Conservation (phyloP, 1,140 invertebrate species). For the Rhagoletis pomonella region DNA sequence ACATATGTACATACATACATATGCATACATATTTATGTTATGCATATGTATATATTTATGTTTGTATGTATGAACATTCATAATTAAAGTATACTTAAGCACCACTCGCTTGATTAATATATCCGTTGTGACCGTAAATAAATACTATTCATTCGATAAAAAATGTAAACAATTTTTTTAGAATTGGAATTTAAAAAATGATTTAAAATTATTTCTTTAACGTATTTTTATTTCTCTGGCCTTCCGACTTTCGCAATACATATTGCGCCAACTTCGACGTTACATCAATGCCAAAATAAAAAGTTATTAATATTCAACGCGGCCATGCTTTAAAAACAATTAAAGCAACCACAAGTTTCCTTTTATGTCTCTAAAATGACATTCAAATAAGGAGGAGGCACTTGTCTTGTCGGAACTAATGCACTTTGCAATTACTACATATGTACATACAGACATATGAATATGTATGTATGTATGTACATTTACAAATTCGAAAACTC, state of each 20-base stretch:
- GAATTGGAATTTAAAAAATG: too few relatives aligned
- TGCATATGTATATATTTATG: too few relatives aligned
- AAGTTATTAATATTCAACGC: constrained; percentile 12
- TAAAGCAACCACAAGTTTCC: constrained; percentile 14
- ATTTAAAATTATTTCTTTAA: too few relatives aligned
- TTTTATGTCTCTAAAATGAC: constrained; percentile 17
- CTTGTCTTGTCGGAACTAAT: not conserved
- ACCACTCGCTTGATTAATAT: not conserved
- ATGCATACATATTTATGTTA: not conserved
- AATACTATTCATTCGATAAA: too few relatives aligned
- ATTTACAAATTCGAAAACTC: not conserved
- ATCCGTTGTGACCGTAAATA: not conserved
- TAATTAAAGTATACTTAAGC: not conserved
- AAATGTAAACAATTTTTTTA: too few relatives aligned
- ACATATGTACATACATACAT: not conserved
- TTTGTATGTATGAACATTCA: not conserved
- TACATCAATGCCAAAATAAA: not conserved
- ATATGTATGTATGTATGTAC: not conserved
- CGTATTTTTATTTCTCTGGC: too few relatives aligned
- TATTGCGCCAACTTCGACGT: not conserved
- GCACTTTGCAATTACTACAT: not conserved
- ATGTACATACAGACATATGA: not conserved
- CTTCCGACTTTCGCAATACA: not conserved
- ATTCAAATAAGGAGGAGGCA: not conserved
- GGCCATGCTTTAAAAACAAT: not conserved